A percentile compares a stretch with the other conserved stretches of the same genome.
Conservation (phyloP, 2,888 invertebrate genomes). For the Lysandra coridon region DNA sequence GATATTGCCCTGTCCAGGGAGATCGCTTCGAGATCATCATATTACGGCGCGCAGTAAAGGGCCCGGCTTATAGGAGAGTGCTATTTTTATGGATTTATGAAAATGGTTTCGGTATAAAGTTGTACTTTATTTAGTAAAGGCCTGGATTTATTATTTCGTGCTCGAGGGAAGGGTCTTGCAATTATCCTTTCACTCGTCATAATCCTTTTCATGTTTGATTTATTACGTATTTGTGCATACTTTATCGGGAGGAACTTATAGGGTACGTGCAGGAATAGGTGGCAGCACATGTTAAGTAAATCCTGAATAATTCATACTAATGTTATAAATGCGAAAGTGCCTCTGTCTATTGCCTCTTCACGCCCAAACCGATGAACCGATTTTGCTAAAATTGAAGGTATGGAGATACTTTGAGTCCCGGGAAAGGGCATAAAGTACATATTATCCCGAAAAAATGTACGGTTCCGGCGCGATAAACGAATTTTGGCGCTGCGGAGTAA, state of each 20-base stretch:
- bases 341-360: too few species aligned
- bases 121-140: slow-evolving; percentile 27
- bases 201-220: not conserved
- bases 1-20: slow-evolving; percentile 55
- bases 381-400: too few species aligned
- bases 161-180: not conserved
- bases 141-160: slow-evolving; percentile 6
- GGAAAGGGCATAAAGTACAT: too few species aligned
- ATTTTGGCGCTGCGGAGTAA: too few species aligned
- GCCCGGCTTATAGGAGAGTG: slow-evolving; percentile 45
- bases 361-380: too few species aligned
- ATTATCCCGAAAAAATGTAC: too few species aligned
- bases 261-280: too few species aligned
- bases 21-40: slow-evolving; percentile 42
- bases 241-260: not conserved
- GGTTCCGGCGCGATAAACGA: too few species aligned
- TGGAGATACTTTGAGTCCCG: too few species aligned
- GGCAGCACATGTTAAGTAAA: too few species aligned
- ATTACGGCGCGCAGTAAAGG: slow-evolving; percentile 48
- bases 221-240: not conserved
- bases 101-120: slow-evolving; percentile 26
- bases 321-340: too few species aligned
- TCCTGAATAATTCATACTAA: too few species aligned
- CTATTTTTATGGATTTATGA: slow-evolving; percentile 34
- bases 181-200: slow-evolving; percentile 20